These are phyloP conservation scores for Cyclura pinguis DNA, from an alignment of 2,797 vertebrate species.

Conservation along the genomic window DNA sequence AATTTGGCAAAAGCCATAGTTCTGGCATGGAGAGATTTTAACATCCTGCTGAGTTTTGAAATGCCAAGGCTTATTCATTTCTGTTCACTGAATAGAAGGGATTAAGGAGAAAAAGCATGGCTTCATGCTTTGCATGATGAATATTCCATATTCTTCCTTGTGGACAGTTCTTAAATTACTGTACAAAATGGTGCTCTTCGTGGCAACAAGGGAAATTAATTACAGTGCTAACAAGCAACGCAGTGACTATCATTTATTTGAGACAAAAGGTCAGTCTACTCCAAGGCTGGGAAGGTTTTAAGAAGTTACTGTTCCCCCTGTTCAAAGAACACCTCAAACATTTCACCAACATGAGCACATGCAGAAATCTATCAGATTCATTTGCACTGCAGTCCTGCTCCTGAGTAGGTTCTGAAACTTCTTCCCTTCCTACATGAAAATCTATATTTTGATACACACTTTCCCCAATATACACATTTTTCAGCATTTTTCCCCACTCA, in stretches of 20 bases:
- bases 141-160: not conserved
- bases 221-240: not conserved
- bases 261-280: not conserved
- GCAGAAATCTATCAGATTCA: too few species aligned
- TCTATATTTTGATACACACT: too few species aligned
- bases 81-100: not conserved
- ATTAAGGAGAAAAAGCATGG: not conserved
- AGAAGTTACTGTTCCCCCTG: not conserved
- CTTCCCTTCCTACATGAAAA: too few species aligned
- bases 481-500: too few species aligned
- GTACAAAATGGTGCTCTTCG: not conserved
- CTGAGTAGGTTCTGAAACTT: too few species aligned
- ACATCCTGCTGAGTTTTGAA: not conserved
- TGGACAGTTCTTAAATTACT: not conserved
- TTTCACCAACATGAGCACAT: not conserved
- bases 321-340: not conserved
- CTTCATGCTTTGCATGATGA: not conserved
- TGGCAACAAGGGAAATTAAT: not conserved
- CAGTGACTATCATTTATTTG: not conserved
- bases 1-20: not conserved
- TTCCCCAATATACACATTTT: too few species aligned
- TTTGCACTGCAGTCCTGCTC: too few species aligned
- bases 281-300: not conserved
- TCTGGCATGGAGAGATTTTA: not conserved
- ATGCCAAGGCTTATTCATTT: slow-evolving; percentile 8